Evolutionary conservation across 2,113 vertebrate genomes (phyloP).

Genomic region (Labeo catla): DNA sequence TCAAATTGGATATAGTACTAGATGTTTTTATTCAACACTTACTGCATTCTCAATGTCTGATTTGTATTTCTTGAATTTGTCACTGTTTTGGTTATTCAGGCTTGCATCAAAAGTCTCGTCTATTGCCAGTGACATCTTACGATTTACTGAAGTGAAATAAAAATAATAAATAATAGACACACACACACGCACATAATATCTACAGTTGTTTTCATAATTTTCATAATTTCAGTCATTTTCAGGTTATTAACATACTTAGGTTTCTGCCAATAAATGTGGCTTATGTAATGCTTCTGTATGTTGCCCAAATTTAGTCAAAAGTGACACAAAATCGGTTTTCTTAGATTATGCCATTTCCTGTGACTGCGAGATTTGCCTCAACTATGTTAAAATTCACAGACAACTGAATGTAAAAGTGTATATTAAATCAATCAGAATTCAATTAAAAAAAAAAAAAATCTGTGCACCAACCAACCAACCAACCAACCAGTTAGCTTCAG

Average conservation of each 20-base stretch:
- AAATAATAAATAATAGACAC: not conserved
- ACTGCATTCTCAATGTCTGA: conserved; percentile 10
- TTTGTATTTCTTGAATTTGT: conserved; percentile 33
- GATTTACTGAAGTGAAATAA: not conserved
- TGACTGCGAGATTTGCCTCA: not conserved
- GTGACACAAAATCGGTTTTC: not conserved
- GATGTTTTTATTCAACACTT: conserved; percentile 21
- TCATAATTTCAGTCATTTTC: not conserved
- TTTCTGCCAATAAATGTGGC: not conserved
- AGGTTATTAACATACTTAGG: not conserved
- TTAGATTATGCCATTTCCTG: not conserved
- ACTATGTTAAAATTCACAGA: not conserved
- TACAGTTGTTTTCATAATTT: too few species aligned
- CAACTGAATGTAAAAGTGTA: not conserved
- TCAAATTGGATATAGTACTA: not conserved
- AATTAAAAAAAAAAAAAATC: not conserved
- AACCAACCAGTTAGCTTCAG: not conserved
- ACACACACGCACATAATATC: too few species aligned
- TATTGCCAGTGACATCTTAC: conserved; percentile 18
- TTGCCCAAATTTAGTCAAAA: not conserved
- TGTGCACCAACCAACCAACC: not conserved
- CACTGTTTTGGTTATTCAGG: conserved; percentile 20
- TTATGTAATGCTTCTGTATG: not conserved
- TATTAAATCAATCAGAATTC: not conserved
- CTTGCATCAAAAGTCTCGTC: conserved; percentile 25